A percentile compares a stretch with the other conserved stretches of the same genome.
Conservation (phyloP, 2,888 invertebrate genomes). For the Craniophora ligustri region DNA sequence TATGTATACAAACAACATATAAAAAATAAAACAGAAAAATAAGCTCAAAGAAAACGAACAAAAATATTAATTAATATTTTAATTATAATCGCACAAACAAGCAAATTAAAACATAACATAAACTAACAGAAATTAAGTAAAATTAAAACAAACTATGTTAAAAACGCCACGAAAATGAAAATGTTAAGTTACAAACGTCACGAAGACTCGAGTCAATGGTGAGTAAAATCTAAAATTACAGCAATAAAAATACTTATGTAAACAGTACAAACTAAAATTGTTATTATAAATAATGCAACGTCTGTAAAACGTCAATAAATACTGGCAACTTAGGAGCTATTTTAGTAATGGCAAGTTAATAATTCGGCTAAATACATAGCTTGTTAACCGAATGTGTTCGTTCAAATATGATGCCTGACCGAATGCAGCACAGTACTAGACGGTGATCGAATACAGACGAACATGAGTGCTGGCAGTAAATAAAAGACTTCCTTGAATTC, state of each 20-base stretch:
- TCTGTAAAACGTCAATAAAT: no score
- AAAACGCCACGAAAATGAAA: slow-evolving; percentile 27
- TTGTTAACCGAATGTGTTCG: no score
- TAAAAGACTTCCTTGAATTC: no score
- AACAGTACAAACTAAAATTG: slow-evolving; percentile 57
- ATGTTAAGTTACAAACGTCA: no score
- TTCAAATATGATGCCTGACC: no score
- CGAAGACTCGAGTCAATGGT: background rate
- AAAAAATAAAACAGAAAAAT: no score
- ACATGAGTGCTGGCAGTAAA: no score
- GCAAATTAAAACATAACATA: slow-evolving; percentile 34
- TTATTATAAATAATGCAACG: slow-evolving; percentile 35
- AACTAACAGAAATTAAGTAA: slow-evolving; percentile 39
- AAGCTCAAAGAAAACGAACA: slow-evolving; percentile 15
- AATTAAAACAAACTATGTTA: slow-evolving; percentile 39
- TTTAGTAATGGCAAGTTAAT: no score
- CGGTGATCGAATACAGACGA: no score
- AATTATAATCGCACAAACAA: slow-evolving; percentile 40
- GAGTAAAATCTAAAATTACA: slow-evolving; percentile 21
- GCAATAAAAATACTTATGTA: slow-evolving; percentile 70
- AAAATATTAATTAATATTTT: slow-evolving; percentile 29
- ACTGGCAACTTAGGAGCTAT: no score
- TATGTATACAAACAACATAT: background rate
- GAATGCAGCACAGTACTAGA: no score
- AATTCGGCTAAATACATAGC: no score